Evolutionary conservation across 92 coral and sea anemone species (phyloP).

Genomic region (Porites divaricata): DNA sequence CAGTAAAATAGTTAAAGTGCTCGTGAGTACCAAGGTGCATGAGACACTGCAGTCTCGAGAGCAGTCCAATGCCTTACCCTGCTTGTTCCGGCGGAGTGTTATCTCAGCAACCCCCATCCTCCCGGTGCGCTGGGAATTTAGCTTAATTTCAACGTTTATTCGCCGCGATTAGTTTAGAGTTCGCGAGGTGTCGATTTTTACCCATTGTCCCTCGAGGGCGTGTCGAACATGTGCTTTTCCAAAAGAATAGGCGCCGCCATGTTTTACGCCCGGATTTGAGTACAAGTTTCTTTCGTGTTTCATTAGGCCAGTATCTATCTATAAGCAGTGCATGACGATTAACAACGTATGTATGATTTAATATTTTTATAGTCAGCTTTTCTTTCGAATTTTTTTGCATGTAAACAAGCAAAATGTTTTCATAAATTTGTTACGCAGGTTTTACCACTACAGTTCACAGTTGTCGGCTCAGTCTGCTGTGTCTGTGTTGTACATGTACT

Average conservation of each 20-base stretch:
- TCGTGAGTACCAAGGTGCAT: conserved; percentile 52
- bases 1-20: conserved; percentile 58
- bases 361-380: no score
- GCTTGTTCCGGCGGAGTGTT: conserved; percentile 45
- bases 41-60: conserved; percentile 40
- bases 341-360: no score
- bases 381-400: no score
- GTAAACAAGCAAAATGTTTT: no score
- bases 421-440: no score
- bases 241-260: background rate
- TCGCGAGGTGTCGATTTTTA: no score
- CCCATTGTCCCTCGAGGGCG: conserved; percentile 5
- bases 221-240: conserved; percentile 7
- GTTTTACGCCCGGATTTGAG: background rate
- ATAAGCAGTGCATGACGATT: no score
- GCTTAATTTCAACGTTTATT: background rate
- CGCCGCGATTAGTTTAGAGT: conserved; percentile 1
- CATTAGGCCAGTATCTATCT: no score
- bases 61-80: conserved; percentile 56
- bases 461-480: no score
- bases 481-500: no score
- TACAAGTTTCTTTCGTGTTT: no score
- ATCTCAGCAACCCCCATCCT: conserved; percentile 57
- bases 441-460: no score
- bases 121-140: conserved; percentile 17